Evolutionary conservation across 2,797 vertebrate species (phyloP), one percentile per base, ranked within the genome.

Genomic region (Chiroxiphia lanceolata): DNA sequence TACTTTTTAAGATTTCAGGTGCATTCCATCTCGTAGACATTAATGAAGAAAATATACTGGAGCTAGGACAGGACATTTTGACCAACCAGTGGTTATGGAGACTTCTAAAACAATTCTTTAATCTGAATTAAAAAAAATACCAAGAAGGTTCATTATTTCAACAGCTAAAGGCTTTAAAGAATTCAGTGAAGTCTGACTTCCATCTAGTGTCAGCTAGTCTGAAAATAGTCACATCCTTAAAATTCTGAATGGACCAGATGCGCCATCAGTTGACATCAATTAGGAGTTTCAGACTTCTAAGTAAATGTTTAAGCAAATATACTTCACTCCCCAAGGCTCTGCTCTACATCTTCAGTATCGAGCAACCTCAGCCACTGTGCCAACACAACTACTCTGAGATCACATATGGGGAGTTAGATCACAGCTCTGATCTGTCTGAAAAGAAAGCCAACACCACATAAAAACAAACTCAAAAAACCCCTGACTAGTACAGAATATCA

Each of bases 151-250:
- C 29, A 45, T 78, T 79, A 79, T 87, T 91, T 68, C 33, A 74
- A 53, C 38, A 72, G 33, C 15, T 26, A 60, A 90, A 79, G 13
- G n/a, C 53, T 56, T 87, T 79, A 61, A 95, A 92, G 78, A 89
- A 84, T 81, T 92, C 69, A 78, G 72, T 25, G 57, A 90, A 86
- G 70, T 89, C 75, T 89, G 86, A 67, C 67, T 95, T 94, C 88
- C 88, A 81, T 68, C 91, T 94, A 91, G 89, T 22, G 64, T 87
- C 84, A 88, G 84, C 59, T 65, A 71, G 31, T 33, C 89, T 83
- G 54, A 67, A 93, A 90, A 82, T 7, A 92, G 59, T 68, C 42
- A 60, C 4, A 8, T 53, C 56, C 83, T 87, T 82, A 65, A 79
- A 90, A 82, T 59, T 94, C 10, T 84, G 77, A 94, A 84, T 33